Conservation (phyloP, 1,140 invertebrate genomes). For the Drosophila ogumai region DNA sequence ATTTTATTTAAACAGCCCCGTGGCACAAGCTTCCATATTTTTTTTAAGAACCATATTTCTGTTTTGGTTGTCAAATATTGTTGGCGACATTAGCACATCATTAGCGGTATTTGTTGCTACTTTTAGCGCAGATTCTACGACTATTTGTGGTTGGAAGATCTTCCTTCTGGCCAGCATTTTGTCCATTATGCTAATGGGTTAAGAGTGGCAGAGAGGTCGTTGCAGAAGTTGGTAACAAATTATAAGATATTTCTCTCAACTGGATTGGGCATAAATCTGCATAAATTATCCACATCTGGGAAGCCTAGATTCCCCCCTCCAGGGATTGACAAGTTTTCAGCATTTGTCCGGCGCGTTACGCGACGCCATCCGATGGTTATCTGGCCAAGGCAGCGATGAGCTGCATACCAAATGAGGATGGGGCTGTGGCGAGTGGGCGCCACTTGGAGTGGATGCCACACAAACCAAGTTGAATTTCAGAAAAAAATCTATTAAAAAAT, state of each 20-base stretch:
- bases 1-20: conserved; percentile 27
- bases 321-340: conserved; percentile 72
- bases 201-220: conserved; percentile 28
- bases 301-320: conserved; percentile 31
- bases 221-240: conserved; percentile 67
- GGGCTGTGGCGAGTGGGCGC: conserved; percentile 62
- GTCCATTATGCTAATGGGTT: conserved; percentile 71
- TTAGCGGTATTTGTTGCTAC: conserved; percentile 56
- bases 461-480: neutral
- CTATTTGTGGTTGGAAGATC: conserved; percentile 34
- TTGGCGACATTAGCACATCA: conserved; percentile 74
- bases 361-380: conserved; percentile 72
- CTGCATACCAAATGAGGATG: conserved; percentile 71
- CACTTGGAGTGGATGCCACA: conserved; percentile 46
- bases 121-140: conserved; percentile 23
- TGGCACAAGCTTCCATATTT: conserved; percentile 39
- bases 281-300: conserved; percentile 62
- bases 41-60: conserved; percentile 60
- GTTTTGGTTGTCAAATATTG: conserved; percentile 59
- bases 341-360: conserved; percentile 68
- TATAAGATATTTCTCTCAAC: conserved; percentile 60
- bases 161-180: conserved; percentile 35
- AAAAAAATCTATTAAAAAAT: neutral
- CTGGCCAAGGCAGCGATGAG: conserved; percentile 37
- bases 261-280: conserved; percentile 68